These are phyloP conservation scores for Nasua narica DNA, from an alignment of 2,797 vertebrate genomes.

Conservation along the genomic window DNA sequence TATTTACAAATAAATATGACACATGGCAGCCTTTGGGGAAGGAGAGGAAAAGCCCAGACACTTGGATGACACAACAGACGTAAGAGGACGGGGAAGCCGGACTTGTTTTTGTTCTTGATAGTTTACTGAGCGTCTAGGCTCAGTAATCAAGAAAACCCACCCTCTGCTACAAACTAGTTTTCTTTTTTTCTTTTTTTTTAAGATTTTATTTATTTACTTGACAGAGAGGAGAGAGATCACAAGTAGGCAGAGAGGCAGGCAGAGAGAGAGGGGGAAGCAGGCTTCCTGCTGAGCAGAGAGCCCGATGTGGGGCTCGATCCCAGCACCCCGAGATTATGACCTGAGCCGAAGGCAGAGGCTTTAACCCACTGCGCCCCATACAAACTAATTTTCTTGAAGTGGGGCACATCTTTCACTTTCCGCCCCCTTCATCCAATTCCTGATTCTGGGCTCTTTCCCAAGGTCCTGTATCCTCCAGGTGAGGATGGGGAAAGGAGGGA, in stretches of 20 bases:
- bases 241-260: no score
- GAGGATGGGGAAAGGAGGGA: not conserved
- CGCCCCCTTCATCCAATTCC: not conserved
- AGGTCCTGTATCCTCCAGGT: not conserved
- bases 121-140: not conserved
- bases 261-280: no score
- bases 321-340: no score
- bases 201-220: no score
- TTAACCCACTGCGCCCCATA: not conserved
- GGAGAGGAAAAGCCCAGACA: not conserved
- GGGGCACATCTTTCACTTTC: not conserved
- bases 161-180: not conserved
- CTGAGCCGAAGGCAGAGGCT: no score
- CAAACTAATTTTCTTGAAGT: not conserved
- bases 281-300: no score
- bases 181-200: no score
- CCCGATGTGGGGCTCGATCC: no score
- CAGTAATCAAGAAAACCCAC: not conserved
- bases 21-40: not conserved
- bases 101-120: not conserved
- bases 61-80: not conserved
- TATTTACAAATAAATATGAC: constrained; percentile 2
- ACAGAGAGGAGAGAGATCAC: no score
- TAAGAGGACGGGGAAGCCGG: constrained; percentile 4
- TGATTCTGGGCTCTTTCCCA: not conserved